Percentiles rank a stretch among this genome's conserved stretches.
Conservation (phyloP, 2,797 vertebrate species). For the Pangasius mekongensis region DNA sequence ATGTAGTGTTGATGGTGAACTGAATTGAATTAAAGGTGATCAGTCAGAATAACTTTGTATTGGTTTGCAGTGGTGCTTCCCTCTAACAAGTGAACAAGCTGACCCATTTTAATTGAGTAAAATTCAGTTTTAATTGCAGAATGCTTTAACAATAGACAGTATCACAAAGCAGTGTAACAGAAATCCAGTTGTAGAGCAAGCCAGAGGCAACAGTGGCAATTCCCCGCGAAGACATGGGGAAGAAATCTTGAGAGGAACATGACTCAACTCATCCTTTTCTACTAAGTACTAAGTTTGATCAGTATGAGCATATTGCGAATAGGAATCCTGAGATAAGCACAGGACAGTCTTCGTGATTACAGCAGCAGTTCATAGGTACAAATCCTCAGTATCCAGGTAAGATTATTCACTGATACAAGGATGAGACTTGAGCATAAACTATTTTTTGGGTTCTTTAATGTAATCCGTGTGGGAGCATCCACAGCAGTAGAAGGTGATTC, state of each 20-base stretch:
- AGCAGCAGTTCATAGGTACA: not conserved
- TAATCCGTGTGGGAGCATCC: not conserved
- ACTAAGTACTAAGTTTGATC: not conserved
- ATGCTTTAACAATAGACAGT: not conserved
- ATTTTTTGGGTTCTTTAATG: not conserved
- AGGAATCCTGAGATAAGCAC: not conserved
- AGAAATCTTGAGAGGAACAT: not conserved
- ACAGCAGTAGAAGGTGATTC: not conserved
- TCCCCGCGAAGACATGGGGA: not conserved
- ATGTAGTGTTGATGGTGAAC: not conserved
- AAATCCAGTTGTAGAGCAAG: not conserved
- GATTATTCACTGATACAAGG: not conserved
- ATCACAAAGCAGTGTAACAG: not conserved
- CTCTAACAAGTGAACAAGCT: not conserved
- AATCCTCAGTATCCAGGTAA: not conserved
- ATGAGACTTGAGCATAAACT: not conserved
- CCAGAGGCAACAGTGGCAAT: not conserved
- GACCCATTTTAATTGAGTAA: not conserved
- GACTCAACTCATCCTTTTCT: not conserved
- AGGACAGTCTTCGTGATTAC: not conserved
- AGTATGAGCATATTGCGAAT: not conserved
- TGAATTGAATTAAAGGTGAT: not conserved
- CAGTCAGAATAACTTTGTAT: not conserved
- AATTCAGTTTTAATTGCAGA: not conserved
- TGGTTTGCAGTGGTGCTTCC: not conserved